Evolutionary conservation across 2,888 invertebrate species (phyloP).

Genomic region (Caenorhabditis macrosperma): DNA sequence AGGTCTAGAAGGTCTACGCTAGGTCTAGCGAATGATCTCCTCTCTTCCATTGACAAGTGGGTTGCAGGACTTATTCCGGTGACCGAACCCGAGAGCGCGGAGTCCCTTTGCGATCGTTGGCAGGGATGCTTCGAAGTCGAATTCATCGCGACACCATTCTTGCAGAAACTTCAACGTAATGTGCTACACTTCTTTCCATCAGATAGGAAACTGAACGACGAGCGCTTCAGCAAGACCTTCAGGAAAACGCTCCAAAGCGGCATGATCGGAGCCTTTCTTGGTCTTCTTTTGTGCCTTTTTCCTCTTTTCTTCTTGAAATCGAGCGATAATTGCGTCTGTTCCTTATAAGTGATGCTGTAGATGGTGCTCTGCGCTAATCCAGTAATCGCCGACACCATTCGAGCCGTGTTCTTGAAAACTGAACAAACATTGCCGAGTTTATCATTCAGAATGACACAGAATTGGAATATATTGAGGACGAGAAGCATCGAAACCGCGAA

Average conservation of each 20-base stretch:
- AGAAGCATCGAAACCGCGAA: too few relatives aligned
- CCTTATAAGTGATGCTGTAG: neutral
- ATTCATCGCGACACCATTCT: neutral
- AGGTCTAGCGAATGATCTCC: neutral
- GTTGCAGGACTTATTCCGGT: neutral
- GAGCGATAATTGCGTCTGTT: neutral
- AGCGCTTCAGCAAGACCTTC: neutral
- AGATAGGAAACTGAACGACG: neutral
- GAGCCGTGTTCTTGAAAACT: neutral
- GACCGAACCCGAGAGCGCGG: neutral
- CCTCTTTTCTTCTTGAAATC: neutral
- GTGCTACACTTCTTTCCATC: neutral
- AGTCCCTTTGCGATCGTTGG: neutral
- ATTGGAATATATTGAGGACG: too few relatives aligned
- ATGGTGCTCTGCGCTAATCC: neutral
- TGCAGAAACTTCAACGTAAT: neutral
- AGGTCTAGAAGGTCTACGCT: too few relatives aligned
- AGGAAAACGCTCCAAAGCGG: neutral
- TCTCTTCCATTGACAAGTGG: neutral
- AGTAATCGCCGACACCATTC: neutral
- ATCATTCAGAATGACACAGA: too few relatives aligned
- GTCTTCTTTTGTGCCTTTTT: neutral
- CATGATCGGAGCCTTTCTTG: neutral
- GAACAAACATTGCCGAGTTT: too few relatives aligned
- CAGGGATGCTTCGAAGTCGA: neutral